Base-by-base conservation (phyloP, 1,140 invertebrate genomes). In the Hypsibius dujardini region DNA sequence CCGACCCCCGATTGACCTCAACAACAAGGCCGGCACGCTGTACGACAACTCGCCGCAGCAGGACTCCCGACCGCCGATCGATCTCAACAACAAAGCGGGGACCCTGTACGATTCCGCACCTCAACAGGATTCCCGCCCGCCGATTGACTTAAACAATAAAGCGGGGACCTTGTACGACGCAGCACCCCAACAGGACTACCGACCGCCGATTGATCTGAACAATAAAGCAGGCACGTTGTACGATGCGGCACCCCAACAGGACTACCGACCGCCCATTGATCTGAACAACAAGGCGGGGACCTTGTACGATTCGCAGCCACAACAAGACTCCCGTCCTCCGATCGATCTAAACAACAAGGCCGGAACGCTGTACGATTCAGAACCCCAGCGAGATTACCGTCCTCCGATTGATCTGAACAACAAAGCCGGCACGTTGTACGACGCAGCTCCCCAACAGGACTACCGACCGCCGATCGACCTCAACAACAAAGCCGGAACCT, bases 201-300 rank as follows among this genome's bases (percentile, higher is more conserved):
- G 62, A 7, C 62, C 62, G 42, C 62, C 62, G 12, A 67, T 67
- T 42, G 62, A 67, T 42, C 62, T 67, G 12, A 67, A 67, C 62
- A 67, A 67, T 45, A 67, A 67, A 42, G 62, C n/a, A n/a, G n/a
- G n/a, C n/a, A n/a, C n/a, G n/a, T n/a, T 67, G 62, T 67, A 67
- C 45, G 62, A 67, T 45, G 62, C 62, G 12, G 12, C 12, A 15
- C 62, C 62, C 7, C 62, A 67, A 45, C 12, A 12, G 3, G 62
- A 67, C 62, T 67, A 67, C 42, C 62, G 62, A 15, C 62, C 12
- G 3, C 62, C 62, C 12, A 42, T 67, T 42, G 62, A 67, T 42
- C 45, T 67, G 62, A 67, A 67, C 42, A 67, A 67, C 62, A 67
- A 67, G 62, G 62, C 62, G 12, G 62, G 62, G 12, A 67, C 62